phyloP scores from a whole-genome alignment of 2,113 vertebrate genomes.

The Dendrocopos noguchii region DNA sequence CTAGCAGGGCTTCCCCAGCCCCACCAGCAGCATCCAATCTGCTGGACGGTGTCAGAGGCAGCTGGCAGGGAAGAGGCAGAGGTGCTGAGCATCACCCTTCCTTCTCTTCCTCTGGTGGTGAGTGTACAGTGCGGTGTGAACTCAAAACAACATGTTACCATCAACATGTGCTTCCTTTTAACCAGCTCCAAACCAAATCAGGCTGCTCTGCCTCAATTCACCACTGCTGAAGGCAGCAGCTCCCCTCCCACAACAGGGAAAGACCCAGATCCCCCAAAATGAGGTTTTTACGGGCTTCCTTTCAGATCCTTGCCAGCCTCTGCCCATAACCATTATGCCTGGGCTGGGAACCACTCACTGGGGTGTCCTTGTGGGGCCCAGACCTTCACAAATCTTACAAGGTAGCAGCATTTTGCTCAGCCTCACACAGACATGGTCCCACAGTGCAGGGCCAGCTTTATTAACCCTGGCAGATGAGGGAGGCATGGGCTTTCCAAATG shows the following conservation, averaged over 20 bases:
- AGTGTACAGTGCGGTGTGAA: accelerated
- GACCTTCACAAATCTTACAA: neutral
- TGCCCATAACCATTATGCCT: accelerated
- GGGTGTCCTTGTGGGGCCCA: neutral
- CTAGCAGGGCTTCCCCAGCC: neutral
- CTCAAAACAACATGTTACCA: accelerated
- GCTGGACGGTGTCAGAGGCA: neutral
- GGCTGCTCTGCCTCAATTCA: neutral
- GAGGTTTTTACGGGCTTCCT: accelerated
- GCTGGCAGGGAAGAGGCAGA: neutral
- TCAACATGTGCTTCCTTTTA: neutral
- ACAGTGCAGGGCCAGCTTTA: neutral
- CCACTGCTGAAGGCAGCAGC: accelerated
- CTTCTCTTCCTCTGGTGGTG: neutral
- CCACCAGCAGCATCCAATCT: neutral
- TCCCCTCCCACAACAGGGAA: neutral
- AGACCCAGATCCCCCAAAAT: neutral
- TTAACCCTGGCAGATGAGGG: neutral
- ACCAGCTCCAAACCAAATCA: neutral
- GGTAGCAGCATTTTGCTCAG: accelerated
- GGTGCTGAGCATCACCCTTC: neutral
- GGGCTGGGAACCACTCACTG: accelerated
- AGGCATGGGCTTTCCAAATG: accelerated
- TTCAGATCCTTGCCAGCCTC: neutral
- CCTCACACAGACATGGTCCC: accelerated